These are phyloP conservation scores for Phalangium opilio DNA, from an alignment of 2,888 invertebrate genomes.

Conservation along the genomic window DNA sequence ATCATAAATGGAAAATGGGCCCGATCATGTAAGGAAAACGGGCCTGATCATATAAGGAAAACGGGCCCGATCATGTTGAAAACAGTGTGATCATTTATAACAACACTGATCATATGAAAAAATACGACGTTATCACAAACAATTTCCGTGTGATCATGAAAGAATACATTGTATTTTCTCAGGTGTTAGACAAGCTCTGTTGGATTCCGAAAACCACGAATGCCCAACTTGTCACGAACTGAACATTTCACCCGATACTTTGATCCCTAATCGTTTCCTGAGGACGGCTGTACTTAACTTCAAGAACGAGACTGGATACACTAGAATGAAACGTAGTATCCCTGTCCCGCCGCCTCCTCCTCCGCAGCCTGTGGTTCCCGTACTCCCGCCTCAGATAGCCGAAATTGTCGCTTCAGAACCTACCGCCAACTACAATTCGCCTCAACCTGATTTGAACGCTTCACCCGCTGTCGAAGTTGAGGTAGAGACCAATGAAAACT, in stretches of 20 bases:
- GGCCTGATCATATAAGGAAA: too few relatives aligned
- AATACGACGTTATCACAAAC: too few relatives aligned
- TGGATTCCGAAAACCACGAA: conserved; percentile 87
- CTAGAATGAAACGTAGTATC: conserved; percentile 26
- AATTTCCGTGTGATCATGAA: too few relatives aligned
- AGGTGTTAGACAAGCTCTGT: conserved; percentile 71
- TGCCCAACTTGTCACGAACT: conserved; percentile 89
- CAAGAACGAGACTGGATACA: conserved; percentile 80
- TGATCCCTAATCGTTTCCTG: conserved; percentile 82
- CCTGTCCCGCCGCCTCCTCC: neutral
- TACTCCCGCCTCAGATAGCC: conserved; percentile 14
- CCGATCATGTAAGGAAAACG: too few relatives aligned
- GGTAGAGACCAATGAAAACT: too few relatives aligned
- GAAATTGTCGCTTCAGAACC: neutral
- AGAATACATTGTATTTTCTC: conserved; percentile 17
- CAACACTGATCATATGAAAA: too few relatives aligned
- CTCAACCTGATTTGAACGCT: neutral
- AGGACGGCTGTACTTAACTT: conserved; percentile 77
- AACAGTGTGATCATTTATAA: too few relatives aligned
- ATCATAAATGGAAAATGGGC: too few relatives aligned
- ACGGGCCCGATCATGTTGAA: too few relatives aligned
- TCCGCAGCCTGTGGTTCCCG: conserved; percentile 6
- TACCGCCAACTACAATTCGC: neutral
- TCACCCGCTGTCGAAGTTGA: neutral
- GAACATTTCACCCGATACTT: conserved; percentile 76